Evolutionary conservation across 1,140 invertebrate genomes (phyloP).

Genomic region (Hycleus cichorii): DNA sequence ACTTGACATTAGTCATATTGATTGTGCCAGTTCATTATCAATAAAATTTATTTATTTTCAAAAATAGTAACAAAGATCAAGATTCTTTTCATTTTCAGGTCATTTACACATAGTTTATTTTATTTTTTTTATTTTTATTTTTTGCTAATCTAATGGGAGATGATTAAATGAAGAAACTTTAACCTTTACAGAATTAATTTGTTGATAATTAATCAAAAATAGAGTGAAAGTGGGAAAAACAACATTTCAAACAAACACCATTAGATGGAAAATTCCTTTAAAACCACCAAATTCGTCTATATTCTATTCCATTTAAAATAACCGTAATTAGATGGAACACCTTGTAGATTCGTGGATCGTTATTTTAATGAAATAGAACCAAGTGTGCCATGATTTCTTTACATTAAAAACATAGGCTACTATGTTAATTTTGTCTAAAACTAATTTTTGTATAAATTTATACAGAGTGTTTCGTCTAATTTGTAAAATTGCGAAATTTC

Average conservation of each 20-base stretch:
- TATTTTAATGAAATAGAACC: too few species aligned
- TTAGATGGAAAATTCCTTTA: background rate
- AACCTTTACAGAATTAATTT: background rate
- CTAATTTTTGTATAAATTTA: too few species aligned
- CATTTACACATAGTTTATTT: background rate
- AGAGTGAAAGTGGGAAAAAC: background rate
- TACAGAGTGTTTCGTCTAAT: too few species aligned
- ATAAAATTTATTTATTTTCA: background rate
- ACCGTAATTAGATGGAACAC: too few species aligned
- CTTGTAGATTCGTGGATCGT: too few species aligned
- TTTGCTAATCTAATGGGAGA: background rate
- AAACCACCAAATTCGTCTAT: background rate
- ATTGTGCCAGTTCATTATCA: slow-evolving; percentile 6
- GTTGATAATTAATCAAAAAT: background rate
- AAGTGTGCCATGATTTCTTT: too few species aligned
- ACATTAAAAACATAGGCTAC: too few species aligned
- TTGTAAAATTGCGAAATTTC: too few species aligned
- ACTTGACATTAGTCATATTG: slow-evolving; percentile 26
- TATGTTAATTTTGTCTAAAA: too few species aligned
- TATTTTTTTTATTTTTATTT: background rate
- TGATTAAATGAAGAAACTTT: background rate
- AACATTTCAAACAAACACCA: background rate
- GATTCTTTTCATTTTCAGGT: background rate
- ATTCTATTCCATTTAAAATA: too few species aligned
- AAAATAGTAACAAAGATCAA: slow-evolving; percentile 17